A percentile compares a stretch with the other conserved stretches of the same genome.
phyloP scores from a whole-genome alignment of 2,113 vertebrate genomes.

The Microcebus lehilahytsara region DNA sequence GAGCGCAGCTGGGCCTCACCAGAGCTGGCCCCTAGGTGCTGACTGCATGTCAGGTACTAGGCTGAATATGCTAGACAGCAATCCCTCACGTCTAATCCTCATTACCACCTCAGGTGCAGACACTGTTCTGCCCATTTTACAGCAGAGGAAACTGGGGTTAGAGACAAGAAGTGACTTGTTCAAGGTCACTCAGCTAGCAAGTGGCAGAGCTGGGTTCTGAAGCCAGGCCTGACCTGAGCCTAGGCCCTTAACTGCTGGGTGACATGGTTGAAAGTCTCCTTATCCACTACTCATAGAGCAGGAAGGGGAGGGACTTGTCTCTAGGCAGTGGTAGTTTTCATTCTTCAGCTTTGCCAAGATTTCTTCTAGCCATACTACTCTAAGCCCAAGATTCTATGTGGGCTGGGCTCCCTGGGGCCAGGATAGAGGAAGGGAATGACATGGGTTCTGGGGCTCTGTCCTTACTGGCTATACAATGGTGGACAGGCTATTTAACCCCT shows the following conservation, averaged over 20 bases:
- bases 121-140: background rate
- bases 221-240: background rate
- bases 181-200: background rate
- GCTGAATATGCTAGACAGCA: background rate
- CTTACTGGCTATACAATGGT: background rate
- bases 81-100: background rate
- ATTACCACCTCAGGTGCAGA: background rate
- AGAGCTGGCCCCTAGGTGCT: background rate
- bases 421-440: background rate
- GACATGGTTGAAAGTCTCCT: background rate
- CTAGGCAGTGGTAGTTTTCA: background rate
- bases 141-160: background rate
- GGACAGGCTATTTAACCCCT: background rate
- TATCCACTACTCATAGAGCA: background rate
- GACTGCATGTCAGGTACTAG: background rate
- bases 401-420: background rate
- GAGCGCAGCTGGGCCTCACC: background rate
- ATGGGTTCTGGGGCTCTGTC: background rate
- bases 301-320: background rate
- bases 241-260: background rate
- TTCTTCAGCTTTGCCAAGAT: conserved; percentile 19
- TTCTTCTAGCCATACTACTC: background rate
- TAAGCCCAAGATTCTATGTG: background rate
- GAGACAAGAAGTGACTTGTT: background rate
- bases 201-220: conserved; percentile 14